Evolutionary conservation across 2,113 vertebrate genomes (phyloP).

Genomic region (Neoarius graeffei): DNA sequence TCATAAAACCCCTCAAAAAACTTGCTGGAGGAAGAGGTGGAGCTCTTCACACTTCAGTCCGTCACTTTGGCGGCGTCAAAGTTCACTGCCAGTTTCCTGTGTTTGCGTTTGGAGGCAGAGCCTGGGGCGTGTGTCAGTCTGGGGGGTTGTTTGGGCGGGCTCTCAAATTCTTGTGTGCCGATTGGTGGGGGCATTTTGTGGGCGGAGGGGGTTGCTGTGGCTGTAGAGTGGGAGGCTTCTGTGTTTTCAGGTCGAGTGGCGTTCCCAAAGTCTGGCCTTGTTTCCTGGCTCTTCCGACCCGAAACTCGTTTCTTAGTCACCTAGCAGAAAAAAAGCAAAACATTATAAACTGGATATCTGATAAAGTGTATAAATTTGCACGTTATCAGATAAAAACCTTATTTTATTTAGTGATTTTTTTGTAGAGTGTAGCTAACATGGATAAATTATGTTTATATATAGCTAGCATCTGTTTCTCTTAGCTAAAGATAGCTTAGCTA

Average conservation of each 20-base stretch:
- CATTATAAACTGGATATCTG: background rate
- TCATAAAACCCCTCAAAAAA: constrained; percentile 5
- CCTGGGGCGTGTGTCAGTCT: constrained; percentile 69
- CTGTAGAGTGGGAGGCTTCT: constrained; percentile 57
- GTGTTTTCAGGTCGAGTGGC: constrained; percentile 65
- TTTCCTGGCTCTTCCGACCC: constrained; percentile 83
- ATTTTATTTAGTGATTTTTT: background rate
- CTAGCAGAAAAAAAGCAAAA: constrained; percentile 63
- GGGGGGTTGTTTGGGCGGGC: constrained; percentile 62
- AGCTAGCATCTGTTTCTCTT: background rate
- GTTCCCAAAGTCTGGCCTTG: constrained; percentile 75
- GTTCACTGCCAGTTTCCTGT: constrained; percentile 94
- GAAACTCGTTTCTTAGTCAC: constrained; percentile 96
- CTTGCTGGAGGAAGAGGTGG: background rate
- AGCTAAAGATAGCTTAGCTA: background rate
- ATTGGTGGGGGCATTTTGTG: constrained; percentile 55
- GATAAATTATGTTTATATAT: background rate
- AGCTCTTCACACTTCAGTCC: constrained; percentile 70
- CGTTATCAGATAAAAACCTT: too few species aligned
- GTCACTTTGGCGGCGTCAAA: constrained; percentile 87
- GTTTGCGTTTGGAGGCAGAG: constrained; percentile 85
- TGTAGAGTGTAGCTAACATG: background rate
- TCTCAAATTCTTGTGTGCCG: constrained; percentile 55
- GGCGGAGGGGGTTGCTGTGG: constrained; percentile 39
- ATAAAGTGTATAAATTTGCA: background rate